Base-by-base conservation (phyloP, 2,113 vertebrate species). In the Lepus europaeus region DNA sequence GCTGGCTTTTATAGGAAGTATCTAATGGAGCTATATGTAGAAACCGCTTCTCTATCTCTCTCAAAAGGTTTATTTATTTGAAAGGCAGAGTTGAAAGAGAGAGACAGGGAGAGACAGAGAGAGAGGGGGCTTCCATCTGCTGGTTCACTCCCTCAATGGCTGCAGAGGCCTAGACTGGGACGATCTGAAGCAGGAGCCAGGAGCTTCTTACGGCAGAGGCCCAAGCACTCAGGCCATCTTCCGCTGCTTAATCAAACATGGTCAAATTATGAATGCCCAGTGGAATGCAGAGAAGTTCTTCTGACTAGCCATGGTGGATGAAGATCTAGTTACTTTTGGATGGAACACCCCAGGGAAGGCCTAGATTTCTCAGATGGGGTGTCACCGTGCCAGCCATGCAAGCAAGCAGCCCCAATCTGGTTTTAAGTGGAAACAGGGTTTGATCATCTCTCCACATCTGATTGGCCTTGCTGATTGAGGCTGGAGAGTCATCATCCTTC, bases 21-120 rank as follows among this genome's bases (percentile, higher is more conserved):
- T 79, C 1, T 0, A 49, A 91, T 84, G 31, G 90, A 92, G 49
- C 22, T 93, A 90, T 74, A 87, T 39, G 36, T 20, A 29, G 91
- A 81, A 92, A 96, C 39, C 0, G 23, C 87, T 82, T 61, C 72
- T 73, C 61, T 10, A 1, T 36, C 22, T 74, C 39, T 45, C 39
- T 45, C 39, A 45, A 45, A 45, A 45, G 39, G 4, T 6, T 45
- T 45, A 45, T 45, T 45, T 45, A 45, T 45, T 45, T 45, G 45
- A 45, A 45, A 45, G 45, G 45, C 45, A 45, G 45, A 45, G 6
- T 45, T 45, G 45, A 45, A 45, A 45, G 45, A 45, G 45, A 45
- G 45, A 45, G 45, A 8, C 5, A 39, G 45, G 7, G 45, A 45
- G 45, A 45, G 45, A 45, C 45, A 45, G 45, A 45, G 45, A 45